These are phyloP conservation scores for Melipona beecheii DNA, from an alignment of 2,888 invertebrate species.

Conservation along the genomic window DNA sequence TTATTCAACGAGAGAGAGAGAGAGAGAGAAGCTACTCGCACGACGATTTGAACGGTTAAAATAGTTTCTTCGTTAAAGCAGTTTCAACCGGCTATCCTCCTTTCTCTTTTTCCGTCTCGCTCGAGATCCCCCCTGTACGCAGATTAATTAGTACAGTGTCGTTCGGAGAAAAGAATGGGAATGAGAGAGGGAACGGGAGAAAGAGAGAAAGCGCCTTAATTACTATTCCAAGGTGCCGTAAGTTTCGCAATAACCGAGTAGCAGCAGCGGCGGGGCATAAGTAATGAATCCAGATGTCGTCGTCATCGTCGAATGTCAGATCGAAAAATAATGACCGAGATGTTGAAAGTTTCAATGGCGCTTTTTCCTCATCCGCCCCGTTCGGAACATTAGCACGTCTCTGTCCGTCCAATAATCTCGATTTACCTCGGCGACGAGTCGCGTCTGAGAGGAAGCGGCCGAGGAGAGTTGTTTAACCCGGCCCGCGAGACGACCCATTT, in stretches of 20 bases:
- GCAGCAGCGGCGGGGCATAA: slow-evolving; percentile 60
- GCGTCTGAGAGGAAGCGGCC: neutral
- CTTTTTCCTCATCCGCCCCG: neutral
- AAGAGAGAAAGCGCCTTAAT: slow-evolving; percentile 67
- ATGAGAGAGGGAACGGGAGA: neutral
- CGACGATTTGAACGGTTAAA: slow-evolving; percentile 39
- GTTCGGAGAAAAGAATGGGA: slow-evolving; percentile 61
- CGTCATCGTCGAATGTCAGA: slow-evolving; percentile 66
- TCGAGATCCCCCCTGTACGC: slow-evolving; percentile 50
- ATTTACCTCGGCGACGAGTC: slow-evolving; percentile 20
- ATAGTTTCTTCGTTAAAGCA: slow-evolving; percentile 58
- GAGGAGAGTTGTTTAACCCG: neutral
- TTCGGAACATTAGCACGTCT: slow-evolving; percentile 1
- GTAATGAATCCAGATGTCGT: slow-evolving; percentile 78
- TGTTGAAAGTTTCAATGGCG: slow-evolving; percentile 57
- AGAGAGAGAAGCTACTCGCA: neutral
- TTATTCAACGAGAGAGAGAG: neutral
- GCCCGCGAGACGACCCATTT: neutral
- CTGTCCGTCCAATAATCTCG: slow-evolving; percentile 22
- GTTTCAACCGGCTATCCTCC: slow-evolving; percentile 25
- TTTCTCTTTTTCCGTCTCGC: neutral
- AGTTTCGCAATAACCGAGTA: slow-evolving; percentile 75
- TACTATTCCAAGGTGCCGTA: slow-evolving; percentile 72
- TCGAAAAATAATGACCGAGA: slow-evolving; percentile 74
- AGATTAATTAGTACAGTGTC: slow-evolving; percentile 70